These are phyloP conservation scores for Coecobrya sp. DNA, from an alignment of 2,888 invertebrate genomes.

Conservation along the genomic window DNA sequence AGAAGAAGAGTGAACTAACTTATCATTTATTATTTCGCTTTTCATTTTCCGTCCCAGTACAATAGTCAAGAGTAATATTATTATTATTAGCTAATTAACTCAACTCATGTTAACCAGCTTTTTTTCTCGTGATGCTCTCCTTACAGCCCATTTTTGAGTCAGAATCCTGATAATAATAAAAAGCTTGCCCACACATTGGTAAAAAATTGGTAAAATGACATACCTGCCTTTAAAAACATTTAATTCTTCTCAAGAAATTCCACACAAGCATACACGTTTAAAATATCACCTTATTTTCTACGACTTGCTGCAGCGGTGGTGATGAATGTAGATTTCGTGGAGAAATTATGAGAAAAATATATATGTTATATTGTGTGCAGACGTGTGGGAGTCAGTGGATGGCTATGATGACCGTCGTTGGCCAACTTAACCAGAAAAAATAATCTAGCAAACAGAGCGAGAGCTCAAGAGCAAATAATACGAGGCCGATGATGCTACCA, in stretches of 20 bases:
- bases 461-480: too few species aligned
- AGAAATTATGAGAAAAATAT: neutral
- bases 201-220: constrained; percentile 23
- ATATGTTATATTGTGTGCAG: neutral
- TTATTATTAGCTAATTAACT: constrained; percentile 2
- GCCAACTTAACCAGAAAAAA: neutral
- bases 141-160: constrained; percentile 5
- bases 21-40: too few species aligned
- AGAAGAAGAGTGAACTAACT: too few species aligned
- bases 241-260: constrained; percentile 15
- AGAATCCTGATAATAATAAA: neutral
- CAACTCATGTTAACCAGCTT: constrained; percentile 1
- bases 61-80: too few species aligned
- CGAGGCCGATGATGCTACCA: neutral
- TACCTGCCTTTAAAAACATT: neutral
- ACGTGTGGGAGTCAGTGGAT: neutral
- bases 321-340: constrained; percentile 29
- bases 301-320: neutral
- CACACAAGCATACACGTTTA: neutral
- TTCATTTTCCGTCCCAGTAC: too few species aligned
- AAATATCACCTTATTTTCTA: neutral
- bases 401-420: neutral
- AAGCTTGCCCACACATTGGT: constrained; percentile 25
- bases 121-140: neutral
- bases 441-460: neutral